phyloP scores from a whole-genome alignment of 2,797 vertebrate species.

The Carapus acus region DNA sequence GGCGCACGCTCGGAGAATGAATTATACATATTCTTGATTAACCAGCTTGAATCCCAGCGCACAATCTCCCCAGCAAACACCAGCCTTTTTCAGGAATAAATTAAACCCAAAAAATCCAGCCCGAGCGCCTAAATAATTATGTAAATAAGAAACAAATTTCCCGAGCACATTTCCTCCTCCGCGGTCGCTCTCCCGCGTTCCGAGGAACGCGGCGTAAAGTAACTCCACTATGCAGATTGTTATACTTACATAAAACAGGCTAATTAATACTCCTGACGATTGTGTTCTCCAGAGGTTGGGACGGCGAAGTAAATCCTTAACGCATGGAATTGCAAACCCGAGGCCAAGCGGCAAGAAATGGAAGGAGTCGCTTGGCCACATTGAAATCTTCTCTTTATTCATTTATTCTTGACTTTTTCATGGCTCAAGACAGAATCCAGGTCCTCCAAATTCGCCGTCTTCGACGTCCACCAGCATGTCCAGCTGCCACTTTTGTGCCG shows the following conservation, averaged over 20 bases:
- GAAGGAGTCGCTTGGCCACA: conserved; percentile 18
- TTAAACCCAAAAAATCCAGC: conserved; percentile 55
- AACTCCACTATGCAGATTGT: conserved; percentile 70
- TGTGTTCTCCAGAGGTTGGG: conserved; percentile 51
- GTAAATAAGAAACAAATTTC: conserved; percentile 72
- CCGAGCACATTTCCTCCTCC: conserved; percentile 66
- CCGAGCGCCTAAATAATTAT: conserved; percentile 66
- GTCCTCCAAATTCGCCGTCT: conserved; percentile 42
- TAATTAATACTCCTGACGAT: conserved; percentile 76
- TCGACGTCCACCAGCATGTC: conserved; percentile 24
- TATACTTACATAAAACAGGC: conserved; percentile 71
- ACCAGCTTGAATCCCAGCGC: conserved; percentile 63
- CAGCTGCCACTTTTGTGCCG: conserved; percentile 41
- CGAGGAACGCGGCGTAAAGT: conserved; percentile 65
- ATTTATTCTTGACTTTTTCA: conserved; percentile 33
- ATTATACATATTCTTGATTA: conserved; percentile 69
- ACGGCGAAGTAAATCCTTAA: conserved; percentile 64
- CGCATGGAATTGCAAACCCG: conserved; percentile 52
- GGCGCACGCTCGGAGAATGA: conserved; percentile 59
- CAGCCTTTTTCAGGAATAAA: conserved; percentile 61
- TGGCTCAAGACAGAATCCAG: conserved; percentile 36
- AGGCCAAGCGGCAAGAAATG: conserved; percentile 44
- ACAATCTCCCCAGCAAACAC: conserved; percentile 63
- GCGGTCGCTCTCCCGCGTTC: conserved; percentile 62
- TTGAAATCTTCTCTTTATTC: conserved; percentile 20